These are phyloP conservation scores for Dasyornis broadbenti DNA, from an alignment of 2,113 vertebrate genomes.

Conservation along the genomic window DNA sequence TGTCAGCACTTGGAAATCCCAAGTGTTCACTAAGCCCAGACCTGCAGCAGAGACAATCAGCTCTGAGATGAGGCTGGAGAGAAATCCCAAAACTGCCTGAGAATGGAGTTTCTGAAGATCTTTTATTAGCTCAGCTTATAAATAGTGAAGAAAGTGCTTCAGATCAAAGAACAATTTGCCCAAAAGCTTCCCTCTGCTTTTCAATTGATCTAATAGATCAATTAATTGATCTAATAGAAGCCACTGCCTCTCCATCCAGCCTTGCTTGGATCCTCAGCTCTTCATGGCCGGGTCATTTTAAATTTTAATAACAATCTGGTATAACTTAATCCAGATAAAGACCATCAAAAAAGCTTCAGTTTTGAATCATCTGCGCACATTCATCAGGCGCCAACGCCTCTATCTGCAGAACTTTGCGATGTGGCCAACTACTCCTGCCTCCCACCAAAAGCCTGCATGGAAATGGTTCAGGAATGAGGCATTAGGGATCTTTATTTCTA, in stretches of 20 bases:
- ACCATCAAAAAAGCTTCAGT: rapidly evolving
- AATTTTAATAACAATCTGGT: not conserved
- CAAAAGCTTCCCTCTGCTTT: not conserved
- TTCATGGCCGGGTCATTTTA: rapidly evolving
- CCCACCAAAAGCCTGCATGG: not conserved
- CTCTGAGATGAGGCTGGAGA: not conserved
- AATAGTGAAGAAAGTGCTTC: not conserved
- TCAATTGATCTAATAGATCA: not conserved
- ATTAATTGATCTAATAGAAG: not conserved
- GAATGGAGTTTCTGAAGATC: not conserved
- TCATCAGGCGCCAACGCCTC: not conserved
- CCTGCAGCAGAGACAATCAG: not conserved
- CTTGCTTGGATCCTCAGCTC: not conserved
- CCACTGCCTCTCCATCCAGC: not conserved
- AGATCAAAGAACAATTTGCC: not conserved
- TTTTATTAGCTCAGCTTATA: not conserved
- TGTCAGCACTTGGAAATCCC: not conserved
- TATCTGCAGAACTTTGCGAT: not conserved
- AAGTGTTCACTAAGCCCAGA: not conserved
- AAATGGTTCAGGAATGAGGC: not conserved
- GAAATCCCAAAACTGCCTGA: not conserved
- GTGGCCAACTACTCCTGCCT: not conserved
- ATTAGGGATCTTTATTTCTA: not conserved
- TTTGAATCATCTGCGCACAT: not conserved
- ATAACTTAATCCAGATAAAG: not conserved